Evolutionary conservation across 2,797 vertebrate species (phyloP).

Genomic region (Xyrichtys novacula): DNA sequence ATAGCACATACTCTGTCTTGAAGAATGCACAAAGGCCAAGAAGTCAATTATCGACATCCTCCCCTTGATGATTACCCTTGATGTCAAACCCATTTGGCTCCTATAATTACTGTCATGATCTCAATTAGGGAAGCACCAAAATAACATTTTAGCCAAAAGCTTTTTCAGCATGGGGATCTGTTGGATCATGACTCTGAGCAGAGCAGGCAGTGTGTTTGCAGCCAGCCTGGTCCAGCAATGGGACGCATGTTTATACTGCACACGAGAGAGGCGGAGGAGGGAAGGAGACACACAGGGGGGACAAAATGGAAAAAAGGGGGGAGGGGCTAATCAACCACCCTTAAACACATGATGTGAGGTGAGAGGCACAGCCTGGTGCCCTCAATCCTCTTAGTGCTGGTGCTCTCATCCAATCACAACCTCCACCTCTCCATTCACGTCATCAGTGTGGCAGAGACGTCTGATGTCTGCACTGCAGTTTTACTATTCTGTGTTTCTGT

Average conservation of each 20-base stretch:
- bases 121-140: too few relatives aligned
- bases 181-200: background rate
- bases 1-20: too few relatives aligned
- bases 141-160: too few relatives aligned
- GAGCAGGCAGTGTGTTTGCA: background rate
- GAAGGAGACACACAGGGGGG: slow-evolving; percentile 2
- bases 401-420: slow-evolving; percentile 48
- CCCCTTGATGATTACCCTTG: too few relatives aligned
- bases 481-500: slow-evolving; percentile 12
- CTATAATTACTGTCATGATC: too few relatives aligned
- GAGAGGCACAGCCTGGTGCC: slow-evolving; percentile 68
- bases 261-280: background rate
- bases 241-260: slow-evolving; percentile 12
- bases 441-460: slow-evolving; percentile 35
- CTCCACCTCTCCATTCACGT: slow-evolving; percentile 25
- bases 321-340: slow-evolving; percentile 5
- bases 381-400: slow-evolving; percentile 70
- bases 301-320: background rate
- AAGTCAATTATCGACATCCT: too few relatives aligned
- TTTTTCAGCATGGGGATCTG: background rate
- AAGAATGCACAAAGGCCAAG: too few relatives aligned
- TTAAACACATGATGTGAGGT: slow-evolving; percentile 64
- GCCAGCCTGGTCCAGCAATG: slow-evolving; percentile 38
- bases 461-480: slow-evolving; percentile 30
- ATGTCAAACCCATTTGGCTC: too few relatives aligned